Percentiles rank a stretch among this genome's conserved stretches.
Conservation (phyloP, 1,140 invertebrate genomes). For the Leptinotarsa lineolata region DNA sequence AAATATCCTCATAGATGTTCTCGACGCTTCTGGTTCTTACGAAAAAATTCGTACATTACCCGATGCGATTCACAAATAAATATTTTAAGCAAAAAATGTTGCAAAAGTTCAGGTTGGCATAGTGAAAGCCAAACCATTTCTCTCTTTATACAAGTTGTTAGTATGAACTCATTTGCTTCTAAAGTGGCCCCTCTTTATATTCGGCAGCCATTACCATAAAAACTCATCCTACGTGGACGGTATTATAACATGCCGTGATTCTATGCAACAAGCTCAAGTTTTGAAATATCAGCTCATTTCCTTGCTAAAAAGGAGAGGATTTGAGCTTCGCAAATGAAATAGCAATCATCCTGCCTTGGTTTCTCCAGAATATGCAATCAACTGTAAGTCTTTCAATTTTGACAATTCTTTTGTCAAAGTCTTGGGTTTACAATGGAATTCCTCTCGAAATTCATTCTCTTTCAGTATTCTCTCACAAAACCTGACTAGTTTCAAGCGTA, state of each 20-base stretch:
- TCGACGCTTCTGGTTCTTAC: too few species aligned
- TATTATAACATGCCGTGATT: too few species aligned
- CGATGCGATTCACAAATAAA: too few species aligned
- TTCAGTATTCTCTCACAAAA: not conserved
- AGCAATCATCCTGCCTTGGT: conserved; percentile 1
- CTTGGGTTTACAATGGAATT: conserved; percentile 19
- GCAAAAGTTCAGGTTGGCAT: too few species aligned
- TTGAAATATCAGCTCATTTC: not conserved
- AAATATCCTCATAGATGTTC: too few species aligned
- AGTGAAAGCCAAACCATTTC: too few species aligned
- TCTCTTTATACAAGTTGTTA: too few species aligned
- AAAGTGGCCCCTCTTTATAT: too few species aligned
- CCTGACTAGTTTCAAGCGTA: conserved; percentile 41
- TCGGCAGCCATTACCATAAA: conserved; percentile 12
- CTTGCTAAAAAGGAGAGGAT: not conserved
- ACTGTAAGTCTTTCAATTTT: not conserved
- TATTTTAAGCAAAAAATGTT: too few species aligned
- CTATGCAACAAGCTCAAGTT: not conserved
- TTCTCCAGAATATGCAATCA: not conserved
- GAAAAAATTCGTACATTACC: too few species aligned
- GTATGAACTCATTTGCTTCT: too few species aligned
- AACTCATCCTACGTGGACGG: conserved; percentile 40
- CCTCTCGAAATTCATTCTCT: not conserved
- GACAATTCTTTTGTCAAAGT: conserved; percentile 1
- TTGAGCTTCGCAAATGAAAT: conserved; percentile 6